Percentiles rank a stretch among this genome's conserved stretches.
Conservation (phyloP, 1,140 invertebrate genomes). For the Penaeus japonicus region DNA sequence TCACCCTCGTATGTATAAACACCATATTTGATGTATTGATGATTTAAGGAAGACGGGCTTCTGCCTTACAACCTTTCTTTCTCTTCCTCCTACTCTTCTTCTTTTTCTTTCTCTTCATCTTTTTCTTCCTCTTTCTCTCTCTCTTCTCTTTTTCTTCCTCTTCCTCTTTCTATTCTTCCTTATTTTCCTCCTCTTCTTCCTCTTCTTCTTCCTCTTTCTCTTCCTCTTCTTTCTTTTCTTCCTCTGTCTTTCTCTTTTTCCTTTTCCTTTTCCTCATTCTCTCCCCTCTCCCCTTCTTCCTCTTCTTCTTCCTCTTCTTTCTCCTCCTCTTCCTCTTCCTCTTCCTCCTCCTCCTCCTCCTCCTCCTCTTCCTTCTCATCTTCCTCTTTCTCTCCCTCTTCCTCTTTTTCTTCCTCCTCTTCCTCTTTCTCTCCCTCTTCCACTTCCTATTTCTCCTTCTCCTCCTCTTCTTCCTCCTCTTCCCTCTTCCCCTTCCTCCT, state of each 20-base stretch:
- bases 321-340: neutral
- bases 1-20: too few species aligned
- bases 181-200: neutral
- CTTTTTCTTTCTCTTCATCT: neutral
- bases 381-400: neutral
- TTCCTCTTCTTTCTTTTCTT: neutral
- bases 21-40: too few species aligned
- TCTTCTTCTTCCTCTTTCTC: neutral
- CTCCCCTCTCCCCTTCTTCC: neutral
- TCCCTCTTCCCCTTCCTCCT: too few species aligned
- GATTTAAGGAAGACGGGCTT: too few species aligned
- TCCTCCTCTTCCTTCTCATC: neutral
- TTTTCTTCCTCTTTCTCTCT: neutral
- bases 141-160: neutral
- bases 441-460: neutral
- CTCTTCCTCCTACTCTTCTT: neutral
- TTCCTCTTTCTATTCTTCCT: too few species aligned
- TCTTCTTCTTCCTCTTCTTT: neutral
- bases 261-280: too few species aligned
- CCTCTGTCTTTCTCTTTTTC: too few species aligned
- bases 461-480: too few species aligned
- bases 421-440: neutral
- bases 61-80: neutral
- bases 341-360: neutral
- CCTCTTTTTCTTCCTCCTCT: neutral